Evolutionary conservation across 35 echinoderm and acorn worm species (phyloP).

Genomic region (Chiridota heheva): DNA sequence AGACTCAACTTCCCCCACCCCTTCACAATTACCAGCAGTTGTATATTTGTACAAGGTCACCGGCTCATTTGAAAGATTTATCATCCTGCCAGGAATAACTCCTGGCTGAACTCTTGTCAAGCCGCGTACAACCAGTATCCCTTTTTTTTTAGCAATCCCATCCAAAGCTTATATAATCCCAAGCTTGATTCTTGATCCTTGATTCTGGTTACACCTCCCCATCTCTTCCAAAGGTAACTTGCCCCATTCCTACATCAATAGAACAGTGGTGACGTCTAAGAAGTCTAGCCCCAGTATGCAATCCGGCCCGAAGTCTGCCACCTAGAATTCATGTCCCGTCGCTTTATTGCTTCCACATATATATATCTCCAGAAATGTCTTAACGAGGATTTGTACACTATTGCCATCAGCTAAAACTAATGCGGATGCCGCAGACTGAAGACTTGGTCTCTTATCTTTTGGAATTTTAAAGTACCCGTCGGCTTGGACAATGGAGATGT

Average conservation of each 20-base stretch:
- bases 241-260: neutral
- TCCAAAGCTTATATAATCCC: conserved; percentile 5
- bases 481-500: no score
- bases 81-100: neutral
- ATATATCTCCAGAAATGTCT: neutral
- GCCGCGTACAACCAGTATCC: neutral
- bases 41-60: conserved; percentile 28
- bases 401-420: conserved; percentile 29
- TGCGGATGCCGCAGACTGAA: neutral
- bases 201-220: neutral
- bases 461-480: no score
- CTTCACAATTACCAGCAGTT: conserved; percentile 37
- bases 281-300: conserved; percentile 28
- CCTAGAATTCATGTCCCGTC: neutral
- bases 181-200: neutral
- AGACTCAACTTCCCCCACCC: conserved; percentile 41
- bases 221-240: neutral
- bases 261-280: conserved; percentile 16
- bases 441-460: neutral
- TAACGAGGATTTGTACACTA: neutral
- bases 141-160: neutral
- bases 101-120: neutral
- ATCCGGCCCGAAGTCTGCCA: conserved; percentile 32
- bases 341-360: neutral
- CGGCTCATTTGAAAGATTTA: neutral